Evolutionary conservation across 2,113 vertebrate genomes (phyloP), one percentile per base, ranked within the genome.

Genomic region (Neodon shergylaensis): DNA sequence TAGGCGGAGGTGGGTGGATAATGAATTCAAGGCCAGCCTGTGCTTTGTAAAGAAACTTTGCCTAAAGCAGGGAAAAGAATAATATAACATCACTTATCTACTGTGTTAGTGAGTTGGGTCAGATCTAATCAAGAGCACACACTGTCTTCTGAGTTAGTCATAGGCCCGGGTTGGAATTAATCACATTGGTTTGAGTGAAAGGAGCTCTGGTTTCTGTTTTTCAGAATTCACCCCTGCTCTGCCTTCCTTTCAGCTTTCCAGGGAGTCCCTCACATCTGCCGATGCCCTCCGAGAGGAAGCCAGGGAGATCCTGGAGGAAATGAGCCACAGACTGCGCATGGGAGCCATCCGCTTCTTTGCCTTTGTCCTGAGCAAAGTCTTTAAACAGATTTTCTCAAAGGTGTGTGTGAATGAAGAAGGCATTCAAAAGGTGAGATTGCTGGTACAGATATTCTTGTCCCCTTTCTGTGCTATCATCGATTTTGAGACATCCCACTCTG

Each of bases 381-480:
- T 99, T 96, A 99, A 99, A 96, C 98, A 98, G 0, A 98, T 99
- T 97, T 99, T 99, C 98, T 99, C 98, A 78, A 99, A 98, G 95
- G 99, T 99, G 96, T 98, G 98, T 87, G 99, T 99, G 72, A 99
- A 99, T 77, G 99, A 99, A 97, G 99, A 99, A 94, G 99, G 99
- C 90, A 98, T 99, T 96, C 99, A 99, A 97, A 99, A 99, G 98
- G 99, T 99, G 97, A 99, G 99, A 93, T 14, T 90, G 63, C 47
- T 54, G 33, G 13, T 28, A 26, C 24, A 31, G 10, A 42, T 19
- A 17, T 4, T 12, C 84, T 88, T 28, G 42, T 33, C 65, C 19
- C 10, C 58, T 1, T 5, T 65, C 42, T 14, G 88, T 7, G 14
- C 0, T 17, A 1, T 36, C 44, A 12, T 65, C 26, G 36, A 12